A percentile compares a stretch with the other conserved stretches of the same genome.
Evolutionary conservation across 2,113 vertebrate genomes (phyloP).

Genomic region (Micromys minutus): DNA sequence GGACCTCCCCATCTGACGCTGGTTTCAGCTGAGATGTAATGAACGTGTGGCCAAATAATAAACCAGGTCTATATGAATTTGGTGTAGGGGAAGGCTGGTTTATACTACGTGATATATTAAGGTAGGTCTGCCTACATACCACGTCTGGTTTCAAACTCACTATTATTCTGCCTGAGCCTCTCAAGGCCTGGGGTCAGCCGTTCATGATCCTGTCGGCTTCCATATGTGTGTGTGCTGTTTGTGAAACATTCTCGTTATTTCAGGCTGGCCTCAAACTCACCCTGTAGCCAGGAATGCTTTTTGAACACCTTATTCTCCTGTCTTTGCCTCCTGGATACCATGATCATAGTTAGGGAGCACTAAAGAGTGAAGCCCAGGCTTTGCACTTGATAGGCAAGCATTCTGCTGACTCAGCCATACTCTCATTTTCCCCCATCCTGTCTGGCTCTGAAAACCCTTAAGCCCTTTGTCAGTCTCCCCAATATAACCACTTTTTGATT

Average conservation of each 20-base stretch:
- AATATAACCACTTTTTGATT: neutral
- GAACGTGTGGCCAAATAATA: neutral
- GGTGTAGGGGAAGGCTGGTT: neutral
- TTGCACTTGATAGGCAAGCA: neutral
- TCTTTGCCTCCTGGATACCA: neutral
- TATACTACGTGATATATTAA: neutral
- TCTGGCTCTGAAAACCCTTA: fast-evolving
- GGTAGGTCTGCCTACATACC: neutral
- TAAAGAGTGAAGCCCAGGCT: neutral
- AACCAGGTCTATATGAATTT: neutral
- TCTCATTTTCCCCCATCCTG: neutral
- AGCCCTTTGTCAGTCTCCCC: neutral
- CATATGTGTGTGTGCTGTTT: neutral
- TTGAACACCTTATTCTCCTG: neutral
- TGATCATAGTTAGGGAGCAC: neutral
- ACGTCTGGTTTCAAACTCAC: neutral
- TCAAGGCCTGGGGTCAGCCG: neutral
- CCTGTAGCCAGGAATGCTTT: neutral
- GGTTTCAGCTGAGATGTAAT: neutral
- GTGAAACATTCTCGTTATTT: neutral
- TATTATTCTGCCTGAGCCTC: neutral
- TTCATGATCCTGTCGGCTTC: neutral
- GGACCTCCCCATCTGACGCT: neutral
- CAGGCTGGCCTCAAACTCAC: neutral
- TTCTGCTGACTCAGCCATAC: too few species aligned